Conservation (phyloP, 2,888 invertebrate genomes). For the Saturnia japonica region DNA sequence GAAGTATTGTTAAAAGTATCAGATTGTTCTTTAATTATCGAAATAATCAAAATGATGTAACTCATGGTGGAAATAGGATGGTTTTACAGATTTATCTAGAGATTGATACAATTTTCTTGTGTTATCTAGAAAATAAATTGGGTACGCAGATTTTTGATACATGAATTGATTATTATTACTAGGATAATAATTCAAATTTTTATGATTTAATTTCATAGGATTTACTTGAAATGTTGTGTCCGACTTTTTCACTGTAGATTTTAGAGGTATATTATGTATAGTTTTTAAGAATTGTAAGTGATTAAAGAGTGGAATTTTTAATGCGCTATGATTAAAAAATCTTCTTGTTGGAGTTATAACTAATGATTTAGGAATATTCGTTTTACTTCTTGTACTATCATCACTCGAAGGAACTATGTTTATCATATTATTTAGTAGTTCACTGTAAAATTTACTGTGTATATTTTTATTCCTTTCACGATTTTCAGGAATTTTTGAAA, state of each 20-base stretch:
- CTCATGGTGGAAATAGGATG: conserved; percentile 58
- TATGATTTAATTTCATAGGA: conserved; percentile 34
- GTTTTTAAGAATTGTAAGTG: conserved; percentile 24
- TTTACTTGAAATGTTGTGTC: conserved; percentile 20
- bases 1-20: not conserved
- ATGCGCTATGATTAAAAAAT: conserved; percentile 15
- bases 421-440: conserved; percentile 1
- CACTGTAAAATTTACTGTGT: conserved; percentile 5
- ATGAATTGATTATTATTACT: conserved; percentile 35
- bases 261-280: conserved; percentile 21
- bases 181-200: conserved; percentile 35
- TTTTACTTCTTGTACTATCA: not conserved
- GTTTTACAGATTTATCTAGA: conserved; percentile 25
- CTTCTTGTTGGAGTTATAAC: conserved; percentile 18
- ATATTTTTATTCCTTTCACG: not conserved
- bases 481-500: not conserved
- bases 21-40: conserved; percentile 30
- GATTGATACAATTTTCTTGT: conserved; percentile 28
- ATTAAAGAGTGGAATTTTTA: conserved; percentile 19
- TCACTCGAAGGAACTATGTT: not conserved
- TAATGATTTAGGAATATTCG: not conserved
- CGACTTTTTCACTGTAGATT: conserved; percentile 19
- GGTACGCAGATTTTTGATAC: conserved; percentile 31
- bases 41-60: conserved; percentile 55
- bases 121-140: conserved; percentile 33